Evolutionary conservation across 2,797 vertebrate species (phyloP).

Genomic region (Leuciscus waleckii): DNA sequence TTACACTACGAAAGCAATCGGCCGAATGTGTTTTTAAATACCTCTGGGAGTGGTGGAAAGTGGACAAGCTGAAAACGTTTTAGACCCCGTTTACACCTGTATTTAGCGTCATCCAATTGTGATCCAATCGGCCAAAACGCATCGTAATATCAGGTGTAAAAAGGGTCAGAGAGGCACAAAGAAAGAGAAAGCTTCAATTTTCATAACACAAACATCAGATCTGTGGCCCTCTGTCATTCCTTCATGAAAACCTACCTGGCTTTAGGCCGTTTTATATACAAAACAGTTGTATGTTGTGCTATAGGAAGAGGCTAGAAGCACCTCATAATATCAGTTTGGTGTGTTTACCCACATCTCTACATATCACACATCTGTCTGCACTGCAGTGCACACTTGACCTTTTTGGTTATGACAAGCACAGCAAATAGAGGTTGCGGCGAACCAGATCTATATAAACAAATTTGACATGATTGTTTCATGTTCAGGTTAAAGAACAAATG

Average conservation of each 20-base stretch:
- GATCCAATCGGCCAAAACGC: not conserved
- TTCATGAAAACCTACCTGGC: not conserved
- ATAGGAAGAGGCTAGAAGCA: not conserved
- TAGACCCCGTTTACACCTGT: no score
- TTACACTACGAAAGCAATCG: not conserved
- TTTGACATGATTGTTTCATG: not conserved
- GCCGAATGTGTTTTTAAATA: not conserved
- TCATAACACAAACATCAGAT: not conserved
- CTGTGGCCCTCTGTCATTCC: not conserved
- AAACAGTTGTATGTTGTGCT: not conserved
- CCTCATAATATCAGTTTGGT: conserved; percentile 15
- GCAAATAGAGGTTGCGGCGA: conserved; percentile 14
- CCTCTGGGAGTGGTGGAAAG: not conserved
- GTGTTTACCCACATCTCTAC: not conserved
- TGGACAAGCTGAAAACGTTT: not conserved
- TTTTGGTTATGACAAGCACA: conserved; percentile 59
- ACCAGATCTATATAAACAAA: not conserved
- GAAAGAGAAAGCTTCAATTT: not conserved
- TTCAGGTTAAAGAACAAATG: not conserved
- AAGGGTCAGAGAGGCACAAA: not conserved
- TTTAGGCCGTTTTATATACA: not conserved
- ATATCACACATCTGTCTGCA: conserved; percentile 10
- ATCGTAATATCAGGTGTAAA: not conserved
- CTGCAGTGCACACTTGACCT: conserved; percentile 21
- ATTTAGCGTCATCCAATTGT: no score